Conservation (phyloP, 2,797 vertebrate species). For the Phataginus tricuspis region DNA sequence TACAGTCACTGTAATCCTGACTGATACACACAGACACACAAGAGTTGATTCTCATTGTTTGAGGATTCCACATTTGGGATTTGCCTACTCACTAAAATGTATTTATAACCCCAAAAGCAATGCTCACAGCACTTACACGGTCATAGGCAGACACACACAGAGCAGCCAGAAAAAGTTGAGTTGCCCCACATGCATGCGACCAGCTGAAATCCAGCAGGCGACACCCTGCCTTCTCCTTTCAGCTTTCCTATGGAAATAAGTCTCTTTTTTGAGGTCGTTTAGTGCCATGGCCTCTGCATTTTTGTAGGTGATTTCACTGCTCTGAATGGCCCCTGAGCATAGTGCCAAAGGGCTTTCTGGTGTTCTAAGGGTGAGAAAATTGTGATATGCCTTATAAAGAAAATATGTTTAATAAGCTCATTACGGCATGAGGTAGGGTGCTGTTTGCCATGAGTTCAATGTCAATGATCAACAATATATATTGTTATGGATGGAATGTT, state of each 20-base stretch:
- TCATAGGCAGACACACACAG: background rate
- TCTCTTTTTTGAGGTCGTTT: background rate
- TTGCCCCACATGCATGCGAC: rapidly evolving
- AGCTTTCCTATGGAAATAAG: background rate
- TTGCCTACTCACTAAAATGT: background rate
- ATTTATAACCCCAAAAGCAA: background rate
- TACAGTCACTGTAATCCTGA: background rate
- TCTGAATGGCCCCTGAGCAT: background rate
- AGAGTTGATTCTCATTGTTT: too few relatives aligned
- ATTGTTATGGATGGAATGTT: background rate
- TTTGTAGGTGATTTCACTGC: background rate
- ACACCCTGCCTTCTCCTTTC: too few relatives aligned
- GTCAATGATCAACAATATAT: too few relatives aligned
- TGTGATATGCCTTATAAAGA: background rate
- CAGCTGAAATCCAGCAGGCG: background rate
- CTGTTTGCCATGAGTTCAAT: background rate
- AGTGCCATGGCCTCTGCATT: background rate
- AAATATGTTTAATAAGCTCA: background rate
- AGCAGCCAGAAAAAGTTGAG: background rate
- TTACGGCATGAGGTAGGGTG: background rate
- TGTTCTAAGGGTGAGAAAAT: background rate
- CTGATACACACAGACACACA: background rate
- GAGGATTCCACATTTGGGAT: background rate
- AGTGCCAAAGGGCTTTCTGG: background rate
- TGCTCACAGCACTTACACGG: background rate